Percentiles rank a stretch among this genome's conserved stretches.
Evolutionary conservation across 30 jellyfish, hydroid and myxozoan species (phyloP).

Genomic region (Aurelia sp.): DNA sequence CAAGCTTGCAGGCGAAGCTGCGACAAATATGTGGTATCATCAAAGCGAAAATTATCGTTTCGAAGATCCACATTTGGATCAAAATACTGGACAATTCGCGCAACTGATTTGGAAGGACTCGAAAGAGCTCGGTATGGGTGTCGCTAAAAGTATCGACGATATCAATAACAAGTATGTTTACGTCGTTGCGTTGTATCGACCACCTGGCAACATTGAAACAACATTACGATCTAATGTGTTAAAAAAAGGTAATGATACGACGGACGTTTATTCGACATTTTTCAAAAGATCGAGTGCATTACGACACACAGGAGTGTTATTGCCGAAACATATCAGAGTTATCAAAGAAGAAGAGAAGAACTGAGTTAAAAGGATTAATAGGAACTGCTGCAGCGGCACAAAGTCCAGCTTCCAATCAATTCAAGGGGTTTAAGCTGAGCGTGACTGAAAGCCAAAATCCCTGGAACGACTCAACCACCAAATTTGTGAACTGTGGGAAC

Average conservation of each 20-base stretch:
- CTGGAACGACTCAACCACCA: too few relatives aligned
- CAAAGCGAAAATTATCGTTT: slow-evolving; percentile 86
- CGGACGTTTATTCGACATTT: slow-evolving; percentile 93
- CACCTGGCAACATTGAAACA: slow-evolving; percentile 98
- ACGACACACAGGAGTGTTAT: slow-evolving; percentile 16
- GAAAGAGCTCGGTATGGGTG: slow-evolving; percentile 99
- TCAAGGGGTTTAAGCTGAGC: too few relatives aligned
- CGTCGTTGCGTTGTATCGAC: slow-evolving; percentile 95
- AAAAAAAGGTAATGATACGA: slow-evolving; percentile 87
- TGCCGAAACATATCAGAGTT: slow-evolving; percentile 31
- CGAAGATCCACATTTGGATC: slow-evolving; percentile 97
- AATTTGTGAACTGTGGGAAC: too few relatives aligned
- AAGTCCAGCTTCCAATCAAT: too few relatives aligned
- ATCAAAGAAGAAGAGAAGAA: slow-evolving; percentile 9
- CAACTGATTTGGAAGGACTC: slow-evolving; percentile 96
- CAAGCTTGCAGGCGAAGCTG: slow-evolving; percentile 97
- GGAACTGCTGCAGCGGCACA: neutral
- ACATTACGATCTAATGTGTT: slow-evolving; percentile 87
- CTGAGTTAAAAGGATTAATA: neutral
- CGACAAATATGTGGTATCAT: slow-evolving; percentile 96
- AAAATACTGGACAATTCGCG: slow-evolving; percentile 98
- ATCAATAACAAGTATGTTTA: slow-evolving; percentile 92
- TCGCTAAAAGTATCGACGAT: slow-evolving; percentile 98
- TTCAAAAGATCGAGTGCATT: slow-evolving; percentile 77
- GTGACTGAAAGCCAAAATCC: too few relatives aligned